Evolutionary conservation across 2,113 vertebrate species (phyloP).

Genomic region (Hippocampus abdominalis): DNA sequence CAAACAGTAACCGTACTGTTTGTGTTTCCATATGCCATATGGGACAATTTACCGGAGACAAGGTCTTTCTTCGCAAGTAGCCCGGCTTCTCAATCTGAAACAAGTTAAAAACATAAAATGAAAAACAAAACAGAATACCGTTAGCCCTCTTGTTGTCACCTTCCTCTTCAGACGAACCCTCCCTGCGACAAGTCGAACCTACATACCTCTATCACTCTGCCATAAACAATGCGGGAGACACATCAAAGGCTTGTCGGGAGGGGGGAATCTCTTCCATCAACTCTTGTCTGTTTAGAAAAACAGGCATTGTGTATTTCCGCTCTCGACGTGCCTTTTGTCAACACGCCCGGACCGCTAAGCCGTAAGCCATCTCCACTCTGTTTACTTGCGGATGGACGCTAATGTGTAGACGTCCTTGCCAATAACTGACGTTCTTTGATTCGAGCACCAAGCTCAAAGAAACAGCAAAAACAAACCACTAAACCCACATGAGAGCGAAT

Average conservation of each 20-base stretch:
- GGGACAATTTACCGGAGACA: constrained; percentile 80
- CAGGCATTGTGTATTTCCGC: constrained; percentile 61
- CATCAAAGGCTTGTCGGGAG: constrained; percentile 53
- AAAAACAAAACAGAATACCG: constrained; percentile 48
- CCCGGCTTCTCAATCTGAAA: constrained; percentile 91
- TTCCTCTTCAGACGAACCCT: constrained; percentile 43
- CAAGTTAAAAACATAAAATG: neutral
- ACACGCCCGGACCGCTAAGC: constrained; percentile 59
- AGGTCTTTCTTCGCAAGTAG: constrained; percentile 83
- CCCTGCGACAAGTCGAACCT: constrained; percentile 39
- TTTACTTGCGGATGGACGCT: constrained; percentile 42
- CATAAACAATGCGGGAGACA: constrained; percentile 57
- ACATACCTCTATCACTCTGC: constrained; percentile 46
- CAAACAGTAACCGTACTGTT: neutral
- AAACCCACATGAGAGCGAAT: constrained; percentile 49
- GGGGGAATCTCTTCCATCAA: constrained; percentile 52
- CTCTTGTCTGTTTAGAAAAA: constrained; percentile 62
- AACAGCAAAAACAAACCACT: constrained; percentile 18
- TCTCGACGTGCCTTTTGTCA: constrained; percentile 56
- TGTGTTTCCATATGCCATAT: neutral
- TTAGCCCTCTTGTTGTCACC: constrained; percentile 21
- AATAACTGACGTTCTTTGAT: constrained; percentile 61
- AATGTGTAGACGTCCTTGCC: constrained; percentile 45
- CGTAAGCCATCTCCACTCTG: constrained; percentile 52
- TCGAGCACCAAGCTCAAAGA: constrained; percentile 39